Base-by-base conservation (phyloP, 1,140 invertebrate genomes). In the Aphelinus certus region DNA sequence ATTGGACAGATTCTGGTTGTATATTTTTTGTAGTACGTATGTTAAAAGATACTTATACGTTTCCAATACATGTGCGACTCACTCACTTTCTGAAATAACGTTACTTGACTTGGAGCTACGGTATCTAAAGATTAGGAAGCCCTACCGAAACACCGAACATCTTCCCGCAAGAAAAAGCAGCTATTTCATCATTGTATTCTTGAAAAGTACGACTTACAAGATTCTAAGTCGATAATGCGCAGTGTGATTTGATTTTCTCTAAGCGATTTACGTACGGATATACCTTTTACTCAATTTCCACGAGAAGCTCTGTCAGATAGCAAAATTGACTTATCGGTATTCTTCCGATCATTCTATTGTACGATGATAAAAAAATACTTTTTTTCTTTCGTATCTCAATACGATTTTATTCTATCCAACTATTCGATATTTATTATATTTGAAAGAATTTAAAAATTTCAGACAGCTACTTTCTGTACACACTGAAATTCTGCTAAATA, bases 51-150 rank as follows among this genome's bases (percentile, higher is more conserved):
- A 3, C 57, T 58, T 42, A 10, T 2, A 58, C 56, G 56, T 58
- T 58, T 58, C 26, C 26, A 26, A 26, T 26, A 26, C 26, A 26
- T 26, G 26, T 26, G 26, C 53, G 55, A 49, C 7, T 71, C 26
- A n/a, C 61, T 64, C 57, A 9, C 45, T 71, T 71, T 64, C 49
- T 56, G 10, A 46, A 64, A 64, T 2, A 71, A 64, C 3, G 49
- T 46, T 48, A 42, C 6, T 64, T 64, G 26, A 64, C 60, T 64
- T 45, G 42, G 7, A 45, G 51, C 43, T 61, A 46, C 9, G 45
- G 9, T 49, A 46, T 72, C 56, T n/a, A 66, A 48, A 4, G 71
- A 73, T 73, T 73, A 66, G 3, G 71, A 73, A 73, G 71, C 71
- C 71, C 53, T 49, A 26, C 26, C 26, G 26, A 26, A 26, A 26